A percentile compares a stretch with the other conserved stretches of the same genome.
Evolutionary conservation across 2,797 vertebrate species (phyloP).

Genomic region (Clarias pachynema): DNA sequence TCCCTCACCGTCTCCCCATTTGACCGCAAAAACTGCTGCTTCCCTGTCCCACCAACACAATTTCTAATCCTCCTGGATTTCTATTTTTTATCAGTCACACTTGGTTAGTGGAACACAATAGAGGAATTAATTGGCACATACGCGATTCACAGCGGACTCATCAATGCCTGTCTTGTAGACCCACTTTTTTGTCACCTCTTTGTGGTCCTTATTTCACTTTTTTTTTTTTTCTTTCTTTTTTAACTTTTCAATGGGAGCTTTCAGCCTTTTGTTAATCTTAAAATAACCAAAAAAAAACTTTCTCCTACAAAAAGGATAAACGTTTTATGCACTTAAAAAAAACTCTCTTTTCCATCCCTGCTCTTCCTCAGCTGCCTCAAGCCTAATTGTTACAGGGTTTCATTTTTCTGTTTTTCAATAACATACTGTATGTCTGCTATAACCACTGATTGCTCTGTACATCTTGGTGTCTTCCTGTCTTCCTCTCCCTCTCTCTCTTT

Average conservation of each 20-base stretch:
- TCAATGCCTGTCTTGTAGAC: conserved; percentile 60
- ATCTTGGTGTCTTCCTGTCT: conserved; percentile 43
- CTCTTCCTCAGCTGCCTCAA: conserved; percentile 22
- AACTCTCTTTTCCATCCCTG: conserved; percentile 12
- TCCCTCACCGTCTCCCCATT: conserved; percentile 23
- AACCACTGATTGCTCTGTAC: conserved; percentile 50
- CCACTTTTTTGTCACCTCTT: conserved; percentile 55
- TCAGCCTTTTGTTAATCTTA: conserved; percentile 45
- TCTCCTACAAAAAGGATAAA: not conserved
- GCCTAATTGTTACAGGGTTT: conserved; percentile 19
- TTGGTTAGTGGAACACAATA: conserved; percentile 69
- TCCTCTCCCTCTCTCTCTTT: conserved; percentile 29
- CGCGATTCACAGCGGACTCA: conserved; percentile 64
- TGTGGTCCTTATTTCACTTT: conserved; percentile 27
- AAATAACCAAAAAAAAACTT: conserved; percentile 29
- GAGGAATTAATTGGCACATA: conserved; percentile 74
- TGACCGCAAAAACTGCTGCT: conserved; percentile 62
- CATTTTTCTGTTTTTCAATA: conserved; percentile 50
- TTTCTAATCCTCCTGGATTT: conserved; percentile 69
- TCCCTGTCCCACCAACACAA: conserved; percentile 65
- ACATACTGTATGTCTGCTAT: conserved; percentile 42
- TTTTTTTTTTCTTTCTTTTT: conserved; percentile 15
- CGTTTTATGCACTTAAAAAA: not conserved
- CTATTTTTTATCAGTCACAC: conserved; percentile 64
- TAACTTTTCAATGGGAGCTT: conserved; percentile 36